Percentiles rank a stretch among this genome's conserved stretches.
These are phyloP conservation scores for Archaeoteleia sp. DNA, from an alignment of 2,888 invertebrate genomes.

Conservation along the genomic window DNA sequence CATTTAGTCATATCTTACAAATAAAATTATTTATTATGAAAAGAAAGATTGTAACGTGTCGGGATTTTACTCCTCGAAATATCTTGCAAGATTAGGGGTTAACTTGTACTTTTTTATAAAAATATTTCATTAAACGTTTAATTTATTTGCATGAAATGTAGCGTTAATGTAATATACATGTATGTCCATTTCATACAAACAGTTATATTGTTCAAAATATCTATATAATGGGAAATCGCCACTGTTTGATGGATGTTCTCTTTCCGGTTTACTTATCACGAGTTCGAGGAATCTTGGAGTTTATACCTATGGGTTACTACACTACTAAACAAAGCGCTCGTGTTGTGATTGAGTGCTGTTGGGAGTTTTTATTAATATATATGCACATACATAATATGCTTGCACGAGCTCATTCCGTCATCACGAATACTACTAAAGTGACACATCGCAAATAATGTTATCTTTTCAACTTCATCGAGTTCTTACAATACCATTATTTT, in stretches of 20 bases:
- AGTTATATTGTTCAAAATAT: too few species aligned
- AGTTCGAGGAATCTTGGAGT: conserved; percentile 36
- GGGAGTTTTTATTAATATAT: conserved; percentile 29
- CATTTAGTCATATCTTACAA: too few species aligned
- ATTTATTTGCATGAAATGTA: too few species aligned
- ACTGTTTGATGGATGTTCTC: conserved; percentile 36
- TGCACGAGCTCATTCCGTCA: conserved; percentile 13
- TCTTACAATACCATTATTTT: conserved; percentile 8
- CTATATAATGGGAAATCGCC: too few species aligned
- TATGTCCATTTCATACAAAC: too few species aligned
- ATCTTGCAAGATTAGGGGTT: too few species aligned
- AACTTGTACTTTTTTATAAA: too few species aligned
- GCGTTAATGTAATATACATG: too few species aligned
- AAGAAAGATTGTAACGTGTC: too few species aligned
- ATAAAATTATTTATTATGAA: too few species aligned
- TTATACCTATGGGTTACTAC: conserved; percentile 31
- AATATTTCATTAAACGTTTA: too few species aligned
- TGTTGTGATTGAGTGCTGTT: conserved; percentile 21
- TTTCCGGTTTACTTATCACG: conserved; percentile 46
- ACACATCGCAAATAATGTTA: conserved; percentile 26
- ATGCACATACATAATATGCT: conserved; percentile 18
- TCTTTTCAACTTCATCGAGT: conserved; percentile 27
- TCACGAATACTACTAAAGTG: conserved; percentile 3
- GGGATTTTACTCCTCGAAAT: too few species aligned
- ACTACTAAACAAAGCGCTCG: conserved; percentile 30